A percentile compares a stretch with the other conserved stretches of the same genome.
These are phyloP conservation scores for Takifugu flavidus DNA, from an alignment of 2,113 vertebrate genomes.

Conservation along the genomic window DNA sequence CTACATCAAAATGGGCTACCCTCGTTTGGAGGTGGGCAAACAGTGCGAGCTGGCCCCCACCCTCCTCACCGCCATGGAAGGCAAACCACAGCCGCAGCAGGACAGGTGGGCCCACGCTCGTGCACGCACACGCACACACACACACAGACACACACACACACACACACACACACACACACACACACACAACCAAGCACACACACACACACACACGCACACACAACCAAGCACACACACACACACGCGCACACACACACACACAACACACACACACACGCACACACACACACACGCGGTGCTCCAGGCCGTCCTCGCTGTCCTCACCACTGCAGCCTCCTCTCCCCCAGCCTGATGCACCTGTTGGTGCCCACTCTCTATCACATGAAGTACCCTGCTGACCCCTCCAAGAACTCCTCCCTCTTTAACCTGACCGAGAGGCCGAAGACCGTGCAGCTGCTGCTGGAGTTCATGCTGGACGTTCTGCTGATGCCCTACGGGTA, in stretches of 20 bases:
- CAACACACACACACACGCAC: neutral
- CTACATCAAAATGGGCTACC: constrained; percentile 99
- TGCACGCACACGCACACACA: neutral
- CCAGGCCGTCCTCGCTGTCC: neutral
- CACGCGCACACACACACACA: no score
- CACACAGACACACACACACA: neutral
- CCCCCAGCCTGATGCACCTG: constrained; percentile 94
- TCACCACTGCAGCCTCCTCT: constrained; percentile 1
- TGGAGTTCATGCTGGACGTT: constrained; percentile 98
- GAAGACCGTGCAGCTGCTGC: constrained; percentile 93
- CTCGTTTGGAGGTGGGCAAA: constrained; percentile 90
- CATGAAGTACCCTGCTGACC: constrained; percentile 92
- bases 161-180: neutral
- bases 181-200: neutral
- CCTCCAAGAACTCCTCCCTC: constrained; percentile 81
- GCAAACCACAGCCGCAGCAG: constrained; percentile 95
- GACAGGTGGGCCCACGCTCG: constrained; percentile 81
- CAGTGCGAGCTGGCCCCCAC: constrained; percentile 96
- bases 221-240: no score
- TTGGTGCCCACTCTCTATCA: constrained; percentile 97
- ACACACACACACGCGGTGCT: neutral
- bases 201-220: neutral
- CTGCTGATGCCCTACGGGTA: constrained; percentile 99
- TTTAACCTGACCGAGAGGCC: constrained; percentile 97
- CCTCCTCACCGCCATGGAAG: constrained; percentile 97